Evolutionary conservation across 2,113 vertebrate species (phyloP).

Genomic region (Carettochelys insculpta): DNA sequence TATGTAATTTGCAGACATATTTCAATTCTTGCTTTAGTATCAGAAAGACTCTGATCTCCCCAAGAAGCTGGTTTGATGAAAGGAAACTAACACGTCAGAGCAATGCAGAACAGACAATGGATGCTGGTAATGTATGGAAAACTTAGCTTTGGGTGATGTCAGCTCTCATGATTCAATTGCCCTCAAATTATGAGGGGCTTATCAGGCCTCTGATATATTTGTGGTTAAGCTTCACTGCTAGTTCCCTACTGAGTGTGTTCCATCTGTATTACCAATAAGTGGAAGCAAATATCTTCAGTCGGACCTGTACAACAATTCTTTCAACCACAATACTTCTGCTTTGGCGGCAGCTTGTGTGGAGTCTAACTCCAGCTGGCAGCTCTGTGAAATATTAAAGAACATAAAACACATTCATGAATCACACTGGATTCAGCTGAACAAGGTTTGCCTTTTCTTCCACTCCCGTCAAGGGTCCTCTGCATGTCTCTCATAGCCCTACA

Average conservation of each 20-base stretch:
- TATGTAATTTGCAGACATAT: neutral
- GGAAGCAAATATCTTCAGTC: neutral
- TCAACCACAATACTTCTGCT: neutral
- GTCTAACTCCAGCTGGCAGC: neutral
- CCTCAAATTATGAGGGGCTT: neutral
- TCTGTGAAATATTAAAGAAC: neutral
- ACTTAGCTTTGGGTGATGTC: neutral
- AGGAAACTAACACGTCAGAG: neutral
- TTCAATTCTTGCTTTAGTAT: neutral
- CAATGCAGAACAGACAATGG: fast-evolving
- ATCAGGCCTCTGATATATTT: neutral
- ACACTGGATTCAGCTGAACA: neutral
- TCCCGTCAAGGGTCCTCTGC: neutral
- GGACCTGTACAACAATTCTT: neutral
- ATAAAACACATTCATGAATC: neutral
- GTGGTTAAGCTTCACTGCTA: neutral
- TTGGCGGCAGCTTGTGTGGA: neutral
- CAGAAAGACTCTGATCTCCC: neutral
- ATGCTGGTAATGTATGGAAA: fast-evolving
- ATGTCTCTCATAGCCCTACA: neutral
- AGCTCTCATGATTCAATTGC: neutral
- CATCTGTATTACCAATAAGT: neutral
- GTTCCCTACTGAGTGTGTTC: neutral
- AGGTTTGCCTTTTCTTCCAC: neutral
- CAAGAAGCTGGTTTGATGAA: neutral